Conservation (phyloP, 2,797 vertebrate species). For the Anableps anableps region DNA sequence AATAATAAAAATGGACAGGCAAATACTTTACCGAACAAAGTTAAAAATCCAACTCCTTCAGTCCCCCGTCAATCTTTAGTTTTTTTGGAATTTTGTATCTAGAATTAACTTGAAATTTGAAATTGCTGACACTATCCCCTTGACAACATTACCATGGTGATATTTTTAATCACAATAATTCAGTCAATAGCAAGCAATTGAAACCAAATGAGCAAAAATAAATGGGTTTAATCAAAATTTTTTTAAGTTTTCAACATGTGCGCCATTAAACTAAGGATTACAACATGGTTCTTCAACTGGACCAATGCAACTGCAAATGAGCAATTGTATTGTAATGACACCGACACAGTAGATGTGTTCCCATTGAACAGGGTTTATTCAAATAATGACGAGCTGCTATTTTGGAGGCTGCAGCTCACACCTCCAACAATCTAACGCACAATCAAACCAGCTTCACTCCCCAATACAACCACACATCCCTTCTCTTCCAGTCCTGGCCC, state of each 20-base stretch:
- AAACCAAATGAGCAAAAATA: neutral
- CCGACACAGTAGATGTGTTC: too few relatives aligned
- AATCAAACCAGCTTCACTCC: too few relatives aligned
- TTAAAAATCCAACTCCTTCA: slow-evolving; percentile 3
- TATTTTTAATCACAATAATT: neutral
- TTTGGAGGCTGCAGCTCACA: too few relatives aligned
- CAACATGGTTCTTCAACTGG: neutral
- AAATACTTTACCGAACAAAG: slow-evolving; percentile 31
- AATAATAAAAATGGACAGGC: neutral
- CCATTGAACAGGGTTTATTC: too few relatives aligned
- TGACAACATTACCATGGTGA: slow-evolving; percentile 73
- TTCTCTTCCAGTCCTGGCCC: too few relatives aligned
- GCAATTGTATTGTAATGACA: too few relatives aligned
- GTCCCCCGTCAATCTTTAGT: neutral
- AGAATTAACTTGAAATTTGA: slow-evolving; percentile 51
- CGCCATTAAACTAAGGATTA: neutral
- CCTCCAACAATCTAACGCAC: too few relatives aligned
- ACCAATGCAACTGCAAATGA: too few relatives aligned
- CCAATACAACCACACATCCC: too few relatives aligned
- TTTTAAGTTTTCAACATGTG: neutral
- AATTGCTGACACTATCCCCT: slow-evolving; percentile 61
- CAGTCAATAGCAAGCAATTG: neutral
- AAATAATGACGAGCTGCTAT: too few relatives aligned
- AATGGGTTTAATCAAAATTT: neutral
- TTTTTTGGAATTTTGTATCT: neutral